Evolutionary conservation across 2,797 vertebrate genomes (phyloP).

Genomic region (Tiaroga cobitis): DNA sequence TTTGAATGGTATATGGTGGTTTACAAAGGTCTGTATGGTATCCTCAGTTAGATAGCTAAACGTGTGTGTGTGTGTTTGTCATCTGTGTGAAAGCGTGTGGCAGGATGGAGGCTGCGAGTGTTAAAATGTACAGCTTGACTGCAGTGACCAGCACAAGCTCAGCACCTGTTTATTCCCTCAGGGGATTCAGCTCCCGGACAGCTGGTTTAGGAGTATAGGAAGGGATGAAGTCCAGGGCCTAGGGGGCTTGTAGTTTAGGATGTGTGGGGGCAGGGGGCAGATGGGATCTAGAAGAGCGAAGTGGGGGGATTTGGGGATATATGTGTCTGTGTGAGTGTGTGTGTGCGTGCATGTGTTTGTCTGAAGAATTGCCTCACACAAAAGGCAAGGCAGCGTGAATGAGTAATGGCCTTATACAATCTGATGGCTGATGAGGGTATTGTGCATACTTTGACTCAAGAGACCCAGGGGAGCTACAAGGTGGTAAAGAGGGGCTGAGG

Average conservation of each 20-base stretch:
- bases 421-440: conserved; percentile 78
- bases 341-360: conserved; percentile 12
- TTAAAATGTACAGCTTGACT: conserved; percentile 70
- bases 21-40: neutral
- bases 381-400: conserved; percentile 75
- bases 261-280: conserved; percentile 72
- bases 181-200: conserved; percentile 74
- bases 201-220: conserved; percentile 75
- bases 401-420: conserved; percentile 71
- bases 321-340: conserved; percentile 31
- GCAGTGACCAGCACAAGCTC: conserved; percentile 64
- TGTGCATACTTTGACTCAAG: conserved; percentile 69
- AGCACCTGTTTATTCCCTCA: conserved; percentile 78
- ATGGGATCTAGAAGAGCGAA: conserved; percentile 69
- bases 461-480: conserved; percentile 60
- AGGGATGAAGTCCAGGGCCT: conserved; percentile 73
- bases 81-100: conserved; percentile 61
- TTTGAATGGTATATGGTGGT: neutral
- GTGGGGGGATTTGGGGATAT: conserved; percentile 56
- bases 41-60: neutral
- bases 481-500: conserved; percentile 47
- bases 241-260: conserved; percentile 51
- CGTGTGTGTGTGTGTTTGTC: conserved; percentile 38
- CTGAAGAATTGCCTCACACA: conserved; percentile 75
- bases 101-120: conserved; percentile 63